These are phyloP conservation scores for Cylloceria caligata DNA, from an alignment of 2,888 invertebrate genomes.

Conservation along the genomic window DNA sequence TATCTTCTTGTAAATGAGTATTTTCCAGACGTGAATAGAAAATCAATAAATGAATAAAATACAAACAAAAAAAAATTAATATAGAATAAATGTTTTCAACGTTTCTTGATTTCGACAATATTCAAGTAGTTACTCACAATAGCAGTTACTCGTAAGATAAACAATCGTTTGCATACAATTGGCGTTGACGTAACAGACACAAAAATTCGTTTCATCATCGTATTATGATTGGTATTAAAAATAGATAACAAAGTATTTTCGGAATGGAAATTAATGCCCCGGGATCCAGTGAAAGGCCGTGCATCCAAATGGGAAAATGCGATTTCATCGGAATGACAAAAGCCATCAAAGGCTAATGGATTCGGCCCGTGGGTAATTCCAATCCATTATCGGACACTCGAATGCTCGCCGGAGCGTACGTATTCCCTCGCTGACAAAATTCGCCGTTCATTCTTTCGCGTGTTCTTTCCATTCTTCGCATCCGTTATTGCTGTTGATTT, in stretches of 20 bases:
- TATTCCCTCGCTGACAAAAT: constrained; percentile 7
- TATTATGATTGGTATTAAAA: constrained; percentile 18
- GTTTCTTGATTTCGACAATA: neutral
- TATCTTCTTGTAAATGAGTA: no score
- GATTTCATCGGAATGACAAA: constrained; percentile 50
- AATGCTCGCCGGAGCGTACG: constrained; percentile 6
- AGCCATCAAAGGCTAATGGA: constrained; percentile 60
- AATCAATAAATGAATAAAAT: no score
- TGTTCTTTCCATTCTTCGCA: constrained; percentile 5
- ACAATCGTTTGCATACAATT: neutral
- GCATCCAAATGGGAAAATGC: constrained; percentile 47
- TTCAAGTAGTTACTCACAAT: no score
- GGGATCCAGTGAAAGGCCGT: neutral
- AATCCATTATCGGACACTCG: constrained; percentile 54
- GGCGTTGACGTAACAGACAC: neutral
- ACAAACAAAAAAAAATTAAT: no score
- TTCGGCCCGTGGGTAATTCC: constrained; percentile 55
- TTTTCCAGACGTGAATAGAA: no score
- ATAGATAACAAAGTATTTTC: neutral
- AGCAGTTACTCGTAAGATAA: neutral
- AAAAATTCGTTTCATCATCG: constrained; percentile 16
- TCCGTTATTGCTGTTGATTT: constrained; percentile 6
- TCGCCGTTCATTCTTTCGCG: constrained; percentile 27
- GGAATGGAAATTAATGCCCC: neutral
- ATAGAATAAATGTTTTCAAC: no score